A percentile compares a stretch with the other conserved stretches of the same genome.
These are phyloP conservation scores for Torymus tubicola DNA, from an alignment of 2,888 invertebrate genomes.

Conservation along the genomic window DNA sequence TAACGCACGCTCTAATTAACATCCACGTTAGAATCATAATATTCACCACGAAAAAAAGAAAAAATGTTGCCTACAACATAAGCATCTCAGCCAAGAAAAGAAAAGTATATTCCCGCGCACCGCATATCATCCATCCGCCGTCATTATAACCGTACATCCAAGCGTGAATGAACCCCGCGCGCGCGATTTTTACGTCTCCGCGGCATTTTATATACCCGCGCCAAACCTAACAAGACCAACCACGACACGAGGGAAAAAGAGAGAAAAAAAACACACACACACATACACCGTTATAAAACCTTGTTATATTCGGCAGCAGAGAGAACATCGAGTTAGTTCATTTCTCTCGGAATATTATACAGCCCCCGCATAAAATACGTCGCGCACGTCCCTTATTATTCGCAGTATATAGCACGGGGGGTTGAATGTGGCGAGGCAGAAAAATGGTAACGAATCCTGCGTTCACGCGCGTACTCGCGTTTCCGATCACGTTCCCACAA, in stretches of 20 bases:
- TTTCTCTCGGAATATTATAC: conserved; percentile 52
- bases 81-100: no score
- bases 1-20: no score
- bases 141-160: no score
- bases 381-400: conserved; percentile 19
- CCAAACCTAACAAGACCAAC: no score
- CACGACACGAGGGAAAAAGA: background rate
- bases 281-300: conserved; percentile 35
- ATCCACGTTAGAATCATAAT: no score
- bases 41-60: no score
- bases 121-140: no score
- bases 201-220: no score
- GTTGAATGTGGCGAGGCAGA: conserved; percentile 49
- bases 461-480: conserved; percentile 60
- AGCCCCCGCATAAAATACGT: conserved; percentile 33
- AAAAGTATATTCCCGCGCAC: no score
- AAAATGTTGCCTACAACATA: no score
- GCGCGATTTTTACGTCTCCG: no score
- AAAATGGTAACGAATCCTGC: conserved; percentile 66
- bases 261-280: background rate
- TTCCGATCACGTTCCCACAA: conserved; percentile 71
- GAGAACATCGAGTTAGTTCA: conserved; percentile 33
- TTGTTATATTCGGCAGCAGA: conserved; percentile 51
- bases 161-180: no score
- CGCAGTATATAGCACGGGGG: background rate